A percentile compares a stretch with the other conserved stretches of the same genome.
These are phyloP conservation scores for Leucoma salicis DNA, from an alignment of 2,888 invertebrate species.

Conservation along the genomic window DNA sequence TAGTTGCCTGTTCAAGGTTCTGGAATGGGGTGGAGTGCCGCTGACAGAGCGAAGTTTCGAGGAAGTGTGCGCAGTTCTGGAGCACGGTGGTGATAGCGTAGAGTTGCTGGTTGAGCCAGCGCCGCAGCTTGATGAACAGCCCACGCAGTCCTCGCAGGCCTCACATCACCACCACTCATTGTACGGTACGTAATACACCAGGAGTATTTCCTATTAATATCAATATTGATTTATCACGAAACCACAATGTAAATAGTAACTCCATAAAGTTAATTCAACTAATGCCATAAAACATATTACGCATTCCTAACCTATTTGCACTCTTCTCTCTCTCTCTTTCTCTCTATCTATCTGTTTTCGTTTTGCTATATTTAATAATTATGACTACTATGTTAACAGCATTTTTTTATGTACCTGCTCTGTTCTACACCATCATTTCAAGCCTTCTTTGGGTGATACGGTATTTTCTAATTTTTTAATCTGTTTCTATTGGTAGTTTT, in stretches of 20 bases:
- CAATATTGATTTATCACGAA: too few relatives aligned
- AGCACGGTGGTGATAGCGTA: conserved; percentile 92
- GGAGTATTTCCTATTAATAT: too few relatives aligned
- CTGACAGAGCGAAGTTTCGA: conserved; percentile 96
- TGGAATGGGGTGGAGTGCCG: conserved; percentile 95
- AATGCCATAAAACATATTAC: too few relatives aligned
- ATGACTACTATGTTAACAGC: conserved; percentile 34
- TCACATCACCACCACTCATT: conserved; percentile 79
- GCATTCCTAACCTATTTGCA: neutral
- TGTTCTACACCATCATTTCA: conserved; percentile 39
- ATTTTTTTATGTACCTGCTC: conserved; percentile 30
- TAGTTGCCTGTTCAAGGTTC: conserved; percentile 87
- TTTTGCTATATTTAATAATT: conserved; percentile 32
- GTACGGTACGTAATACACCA: conserved; percentile 72
- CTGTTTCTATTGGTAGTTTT: conserved; percentile 4
- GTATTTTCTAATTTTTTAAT: conserved; percentile 34
- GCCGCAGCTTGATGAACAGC: conserved; percentile 86
- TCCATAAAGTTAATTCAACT: too few relatives aligned
- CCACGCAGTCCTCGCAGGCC: conserved; percentile 45
- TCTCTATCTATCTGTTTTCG: conserved; percentile 13
- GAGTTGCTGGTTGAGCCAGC: conserved; percentile 94
- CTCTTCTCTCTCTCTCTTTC: neutral
- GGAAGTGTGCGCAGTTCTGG: conserved; percentile 95
- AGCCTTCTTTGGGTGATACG: conserved; percentile 42
- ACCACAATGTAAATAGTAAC: too few relatives aligned